Conservation (phyloP, 2,888 invertebrate genomes). For the Drosophila meridionalis region DNA sequence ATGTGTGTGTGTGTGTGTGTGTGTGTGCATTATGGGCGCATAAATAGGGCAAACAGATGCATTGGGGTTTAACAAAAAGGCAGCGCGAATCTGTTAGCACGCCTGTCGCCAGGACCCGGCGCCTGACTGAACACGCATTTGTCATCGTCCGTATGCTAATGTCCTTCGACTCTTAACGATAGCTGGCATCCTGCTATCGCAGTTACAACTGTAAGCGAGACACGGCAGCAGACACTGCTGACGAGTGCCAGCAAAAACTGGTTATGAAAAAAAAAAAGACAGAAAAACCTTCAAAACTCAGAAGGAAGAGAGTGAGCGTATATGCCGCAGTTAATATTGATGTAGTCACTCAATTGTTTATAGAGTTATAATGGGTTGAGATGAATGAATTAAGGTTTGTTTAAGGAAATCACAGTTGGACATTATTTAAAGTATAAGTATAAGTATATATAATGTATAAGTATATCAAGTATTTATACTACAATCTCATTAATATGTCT, state of each 20-base stretch:
- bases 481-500: too few species aligned
- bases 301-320: not conserved
- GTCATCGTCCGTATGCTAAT: slow-evolving; percentile 74
- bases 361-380: not conserved
- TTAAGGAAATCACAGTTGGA: not conserved
- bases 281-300: not conserved
- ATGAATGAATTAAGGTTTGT: not conserved
- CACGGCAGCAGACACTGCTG: not conserved
- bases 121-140: slow-evolving; percentile 63
- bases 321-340: not conserved
- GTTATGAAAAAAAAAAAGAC: not conserved
- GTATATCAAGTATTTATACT: too few species aligned
- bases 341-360: not conserved
- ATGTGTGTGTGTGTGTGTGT: slow-evolving; percentile 32
- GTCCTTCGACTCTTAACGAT: slow-evolving; percentile 60
- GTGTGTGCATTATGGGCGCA: slow-evolving; percentile 49
- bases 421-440: too few species aligned
- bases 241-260: not conserved
- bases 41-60: slow-evolving; percentile 71
- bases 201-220: not conserved
- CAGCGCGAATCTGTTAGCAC: slow-evolving; percentile 47
- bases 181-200: not conserved
- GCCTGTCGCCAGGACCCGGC: slow-evolving; percentile 46
- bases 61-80: slow-evolving; percentile 35
- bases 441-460: too few species aligned